Conservation (phyloP, 2,797 vertebrate genomes). For the Centropyge bicolor region DNA sequence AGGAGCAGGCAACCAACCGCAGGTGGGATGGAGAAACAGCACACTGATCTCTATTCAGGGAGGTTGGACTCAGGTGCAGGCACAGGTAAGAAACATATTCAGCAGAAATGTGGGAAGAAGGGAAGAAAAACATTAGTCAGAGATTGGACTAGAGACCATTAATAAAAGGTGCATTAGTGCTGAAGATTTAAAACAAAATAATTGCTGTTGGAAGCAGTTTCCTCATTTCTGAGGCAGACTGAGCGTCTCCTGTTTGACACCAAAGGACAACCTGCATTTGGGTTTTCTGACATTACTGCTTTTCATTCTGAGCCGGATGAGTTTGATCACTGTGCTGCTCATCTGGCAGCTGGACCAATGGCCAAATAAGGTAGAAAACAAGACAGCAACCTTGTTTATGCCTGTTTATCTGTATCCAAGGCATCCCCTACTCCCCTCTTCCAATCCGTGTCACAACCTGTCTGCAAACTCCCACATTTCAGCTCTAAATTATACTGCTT, state of each 20-base stretch:
- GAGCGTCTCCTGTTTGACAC: slow-evolving; percentile 14
- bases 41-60: slow-evolving; percentile 14
- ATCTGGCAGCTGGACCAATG: slow-evolving; percentile 51
- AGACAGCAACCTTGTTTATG: slow-evolving; percentile 74
- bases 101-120: slow-evolving; percentile 36
- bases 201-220: slow-evolving; percentile 15
- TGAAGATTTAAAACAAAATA: slow-evolving; percentile 22
- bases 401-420: slow-evolving; percentile 80
- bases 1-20: slow-evolving; percentile 27
- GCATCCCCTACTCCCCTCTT: slow-evolving; percentile 56
- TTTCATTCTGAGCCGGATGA: slow-evolving; percentile 31
- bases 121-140: slow-evolving; percentile 29
- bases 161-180: neutral
- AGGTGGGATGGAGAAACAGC: slow-evolving; percentile 36
- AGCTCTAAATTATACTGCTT: slow-evolving; percentile 55
- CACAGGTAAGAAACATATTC: slow-evolving; percentile 35
- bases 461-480: slow-evolving; percentile 66
- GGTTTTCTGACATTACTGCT: slow-evolving; percentile 32
- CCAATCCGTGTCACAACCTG: slow-evolving; percentile 62
- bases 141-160: slow-evolving; percentile 11
- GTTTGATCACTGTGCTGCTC: slow-evolving; percentile 27
- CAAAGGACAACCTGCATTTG: slow-evolving; percentile 15
- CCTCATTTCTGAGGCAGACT: slow-evolving; percentile 20
- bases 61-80: slow-evolving; percentile 29
- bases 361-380: slow-evolving; percentile 82